These are phyloP conservation scores for Strigamia maritima DNA, from an alignment of 2,888 invertebrate species.

Conservation along the genomic window DNA sequence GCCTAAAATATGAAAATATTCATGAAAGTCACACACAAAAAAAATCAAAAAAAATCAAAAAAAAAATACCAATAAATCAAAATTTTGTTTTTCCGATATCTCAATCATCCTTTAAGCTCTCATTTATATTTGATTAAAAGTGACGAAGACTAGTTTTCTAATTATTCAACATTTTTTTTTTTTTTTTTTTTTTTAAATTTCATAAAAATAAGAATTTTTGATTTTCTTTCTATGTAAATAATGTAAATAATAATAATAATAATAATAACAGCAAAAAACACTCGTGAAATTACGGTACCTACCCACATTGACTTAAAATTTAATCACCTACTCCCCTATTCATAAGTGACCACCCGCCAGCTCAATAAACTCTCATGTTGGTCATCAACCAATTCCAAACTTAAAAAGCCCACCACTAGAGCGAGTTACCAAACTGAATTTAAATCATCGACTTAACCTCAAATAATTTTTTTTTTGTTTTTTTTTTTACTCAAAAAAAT, in stretches of 20 bases:
- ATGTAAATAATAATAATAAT: not conserved
- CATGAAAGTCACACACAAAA: too few relatives aligned
- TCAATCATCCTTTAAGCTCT: too few relatives aligned
- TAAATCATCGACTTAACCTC: not conserved
- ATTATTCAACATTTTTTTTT: not conserved
- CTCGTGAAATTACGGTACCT: not conserved
- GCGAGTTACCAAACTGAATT: not conserved
- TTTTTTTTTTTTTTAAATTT: slow-evolving; percentile 7
- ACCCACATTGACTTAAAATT: not conserved
- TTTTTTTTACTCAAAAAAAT: not conserved
- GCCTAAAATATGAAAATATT: not conserved
- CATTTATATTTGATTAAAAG: slow-evolving; percentile 3
- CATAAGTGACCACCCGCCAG: not conserved
- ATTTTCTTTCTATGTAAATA: too few relatives aligned
- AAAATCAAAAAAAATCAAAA: too few relatives aligned
- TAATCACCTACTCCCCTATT: not conserved
- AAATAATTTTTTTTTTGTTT: not conserved
- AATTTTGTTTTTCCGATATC: too few relatives aligned
- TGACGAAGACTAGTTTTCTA: not conserved
- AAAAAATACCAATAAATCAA: too few relatives aligned
- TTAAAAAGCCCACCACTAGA: not conserved
- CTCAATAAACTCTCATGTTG: not conserved
- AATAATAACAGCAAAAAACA: not conserved
- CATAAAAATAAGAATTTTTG: too few relatives aligned
- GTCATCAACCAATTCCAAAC: not conserved